Base-by-base conservation (phyloP, 1,140 invertebrate genomes). In the Trachelipus rathkii region DNA sequence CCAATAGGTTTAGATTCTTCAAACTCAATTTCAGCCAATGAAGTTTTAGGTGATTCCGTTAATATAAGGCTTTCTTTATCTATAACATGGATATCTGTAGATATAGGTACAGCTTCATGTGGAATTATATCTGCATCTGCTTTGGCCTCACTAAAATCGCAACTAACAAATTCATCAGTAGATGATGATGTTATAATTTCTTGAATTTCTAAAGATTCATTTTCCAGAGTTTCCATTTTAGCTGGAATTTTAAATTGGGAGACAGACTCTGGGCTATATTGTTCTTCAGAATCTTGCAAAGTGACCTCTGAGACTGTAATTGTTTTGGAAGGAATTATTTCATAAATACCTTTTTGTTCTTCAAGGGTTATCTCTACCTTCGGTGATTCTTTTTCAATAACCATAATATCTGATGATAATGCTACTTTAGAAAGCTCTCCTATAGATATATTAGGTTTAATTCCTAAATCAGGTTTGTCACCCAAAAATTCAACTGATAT, bases 281-380 rank as follows among this genome's bases (percentile, higher is more conserved):
- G 73, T 44, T 67, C 24, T 19, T 60, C 50, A 15, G 11, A 15
- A 19, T 60, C 50, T 15, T 60, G 50, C 8, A 60, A 60, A 60
- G 50, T 60, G 50, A 60, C 50, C 8, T 60, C 50, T 15, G 11
- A 60, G 4, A 60, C 19, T 2, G 50, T 15, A 60, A 60, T 2
- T 60, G 50, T 60, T 60, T 60, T 60, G 11, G 50, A 60, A 15
- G 50, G 50, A 60, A 60, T 60, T 13, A 60, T 33, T 6, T 33
- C 33, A 33, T 33, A 33, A 33, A 33, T 33, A 33, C 33, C 33
- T 33, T 6, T 33, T 33, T 33, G 33, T 33, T 33, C 33, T 1
- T 33, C 33, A 33, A 33, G 33, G 33, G 33, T 33, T 33, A 84
- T 85, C n/a, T 83, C 84, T 21, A 78, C 70, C 81, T 85, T 53